Percentiles rank a stretch among this genome's conserved stretches.
These are phyloP conservation scores for Melanotaenia pygmaea DNA, from an alignment of 2,797 vertebrate species.

Conservation along the genomic window DNA sequence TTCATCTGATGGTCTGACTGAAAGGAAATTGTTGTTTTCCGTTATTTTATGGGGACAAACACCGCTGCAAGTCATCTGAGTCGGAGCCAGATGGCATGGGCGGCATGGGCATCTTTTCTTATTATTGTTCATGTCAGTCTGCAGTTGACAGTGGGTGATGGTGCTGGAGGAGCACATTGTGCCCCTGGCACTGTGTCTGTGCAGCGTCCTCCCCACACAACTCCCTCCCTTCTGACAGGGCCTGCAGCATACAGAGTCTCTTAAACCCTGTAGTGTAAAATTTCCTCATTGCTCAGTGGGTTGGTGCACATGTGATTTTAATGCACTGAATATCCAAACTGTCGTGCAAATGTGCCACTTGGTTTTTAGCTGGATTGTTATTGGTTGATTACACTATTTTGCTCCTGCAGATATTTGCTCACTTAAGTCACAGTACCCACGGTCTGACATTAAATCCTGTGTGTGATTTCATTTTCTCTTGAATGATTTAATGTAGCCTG, in stretches of 20 bases:
- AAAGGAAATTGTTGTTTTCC: conserved; percentile 37
- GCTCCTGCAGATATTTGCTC: conserved; percentile 31
- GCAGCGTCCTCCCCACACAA: conserved; percentile 34
- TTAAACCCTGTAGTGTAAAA: conserved; percentile 23
- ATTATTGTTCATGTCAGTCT: conserved; percentile 44
- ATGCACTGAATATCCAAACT: neutral
- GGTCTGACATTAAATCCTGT: conserved; percentile 37
- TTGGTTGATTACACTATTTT: conserved; percentile 18
- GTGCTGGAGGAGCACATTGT: neutral
- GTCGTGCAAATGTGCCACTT: neutral
- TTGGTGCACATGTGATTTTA: conserved; percentile 4
- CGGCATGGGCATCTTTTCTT: conserved; percentile 51
- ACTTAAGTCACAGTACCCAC: conserved; percentile 38
- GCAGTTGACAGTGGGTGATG: conserved; percentile 17
- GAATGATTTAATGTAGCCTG: conserved; percentile 42
- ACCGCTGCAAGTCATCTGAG: conserved; percentile 45
- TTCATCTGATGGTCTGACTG: conserved; percentile 30
- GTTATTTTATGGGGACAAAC: conserved; percentile 46
- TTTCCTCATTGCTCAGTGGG: neutral
- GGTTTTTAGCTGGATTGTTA: conserved; percentile 14
- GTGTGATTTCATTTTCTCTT: conserved; percentile 55
- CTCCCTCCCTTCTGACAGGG: conserved; percentile 14
- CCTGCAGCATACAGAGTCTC: conserved; percentile 13
- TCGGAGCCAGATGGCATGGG: conserved; percentile 58
- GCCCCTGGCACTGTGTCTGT: conserved; percentile 38